Percentiles rank a stretch among this genome's conserved stretches.
These are phyloP conservation scores for Agrenia bidenticulata DNA, from an alignment of 2,888 invertebrate species.

Conservation along the genomic window DNA sequence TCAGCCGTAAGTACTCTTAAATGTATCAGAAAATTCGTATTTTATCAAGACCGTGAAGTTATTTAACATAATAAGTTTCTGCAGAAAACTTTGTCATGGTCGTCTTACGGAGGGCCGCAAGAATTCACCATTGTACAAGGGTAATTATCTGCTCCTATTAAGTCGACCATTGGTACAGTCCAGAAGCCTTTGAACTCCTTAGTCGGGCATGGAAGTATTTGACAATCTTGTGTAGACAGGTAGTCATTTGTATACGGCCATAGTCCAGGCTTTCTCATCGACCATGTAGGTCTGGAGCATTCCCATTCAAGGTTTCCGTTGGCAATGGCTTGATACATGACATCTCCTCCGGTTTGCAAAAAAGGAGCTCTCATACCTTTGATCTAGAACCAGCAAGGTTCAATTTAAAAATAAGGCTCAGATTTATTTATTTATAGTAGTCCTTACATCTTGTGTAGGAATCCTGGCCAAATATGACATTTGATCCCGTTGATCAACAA, in stretches of 20 bases:
- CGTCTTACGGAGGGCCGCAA: slow-evolving; percentile 56
- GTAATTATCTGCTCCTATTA: slow-evolving; percentile 58
- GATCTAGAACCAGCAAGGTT: slow-evolving; percentile 18
- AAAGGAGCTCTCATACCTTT: slow-evolving; percentile 62
- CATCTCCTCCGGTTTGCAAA: slow-evolving; percentile 64
- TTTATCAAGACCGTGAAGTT: not conserved
- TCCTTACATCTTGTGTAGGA: slow-evolving; percentile 29
- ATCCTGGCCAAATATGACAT: slow-evolving; percentile 63
- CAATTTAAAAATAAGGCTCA: not conserved
- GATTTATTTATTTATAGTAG: not conserved
- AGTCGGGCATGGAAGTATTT: slow-evolving; percentile 62
- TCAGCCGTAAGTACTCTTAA: slow-evolving; percentile 60
- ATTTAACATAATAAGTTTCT: not conserved
- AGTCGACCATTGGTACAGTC: slow-evolving; percentile 67
- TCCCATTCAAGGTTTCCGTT: slow-evolving; percentile 63
- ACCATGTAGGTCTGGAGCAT: slow-evolving; percentile 63
- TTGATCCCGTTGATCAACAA: slow-evolving; percentile 63
- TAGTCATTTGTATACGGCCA: slow-evolving; percentile 73
- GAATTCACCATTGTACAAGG: slow-evolving; percentile 64
- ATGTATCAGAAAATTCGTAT: slow-evolving; percentile 53
- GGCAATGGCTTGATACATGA: slow-evolving; percentile 64
- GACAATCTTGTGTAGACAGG: slow-evolving; percentile 56
- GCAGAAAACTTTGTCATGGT: not conserved
- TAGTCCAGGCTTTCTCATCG: slow-evolving; percentile 58
- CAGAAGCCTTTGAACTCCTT: slow-evolving; percentile 65